Evolutionary conservation across 2,113 vertebrate genomes (phyloP).

Genomic region (Pholis gunnellus): DNA sequence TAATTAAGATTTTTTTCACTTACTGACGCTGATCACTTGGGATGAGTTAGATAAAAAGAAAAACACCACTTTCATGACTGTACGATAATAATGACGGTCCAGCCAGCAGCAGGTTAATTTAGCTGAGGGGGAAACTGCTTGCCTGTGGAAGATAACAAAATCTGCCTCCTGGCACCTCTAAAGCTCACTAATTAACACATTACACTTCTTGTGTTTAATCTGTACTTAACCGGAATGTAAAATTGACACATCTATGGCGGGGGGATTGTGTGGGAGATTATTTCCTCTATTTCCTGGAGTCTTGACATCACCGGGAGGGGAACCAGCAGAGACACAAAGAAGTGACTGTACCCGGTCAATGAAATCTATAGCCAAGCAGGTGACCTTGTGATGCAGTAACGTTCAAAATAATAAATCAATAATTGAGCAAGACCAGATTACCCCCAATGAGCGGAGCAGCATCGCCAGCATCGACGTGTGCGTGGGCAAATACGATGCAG

Average conservation of each 20-base stretch:
- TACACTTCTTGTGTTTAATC: background rate
- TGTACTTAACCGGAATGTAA: no score
- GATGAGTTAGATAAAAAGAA: background rate
- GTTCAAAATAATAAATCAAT: conserved; percentile 5
- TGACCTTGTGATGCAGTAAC: background rate
- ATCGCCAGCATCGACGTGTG: background rate
- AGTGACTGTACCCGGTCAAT: background rate
- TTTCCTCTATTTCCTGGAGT: background rate
- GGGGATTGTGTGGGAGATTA: background rate
- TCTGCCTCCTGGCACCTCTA: background rate
- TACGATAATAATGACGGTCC: background rate
- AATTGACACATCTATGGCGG: background rate
- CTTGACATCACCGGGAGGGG: background rate
- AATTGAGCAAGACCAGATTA: conserved; percentile 19
- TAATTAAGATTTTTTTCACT: background rate
- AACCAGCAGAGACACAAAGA: background rate
- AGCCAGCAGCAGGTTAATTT: background rate
- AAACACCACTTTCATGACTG: background rate
- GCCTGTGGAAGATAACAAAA: background rate
- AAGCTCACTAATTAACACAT: background rate
- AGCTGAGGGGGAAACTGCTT: no score
- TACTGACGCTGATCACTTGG: background rate
- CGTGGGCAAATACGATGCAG: background rate
- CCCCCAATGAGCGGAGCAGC: background rate
- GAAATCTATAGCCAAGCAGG: conserved; percentile 8